These are phyloP conservation scores for Gortyna flavago DNA, from an alignment of 2,888 invertebrate species.

Conservation along the genomic window DNA sequence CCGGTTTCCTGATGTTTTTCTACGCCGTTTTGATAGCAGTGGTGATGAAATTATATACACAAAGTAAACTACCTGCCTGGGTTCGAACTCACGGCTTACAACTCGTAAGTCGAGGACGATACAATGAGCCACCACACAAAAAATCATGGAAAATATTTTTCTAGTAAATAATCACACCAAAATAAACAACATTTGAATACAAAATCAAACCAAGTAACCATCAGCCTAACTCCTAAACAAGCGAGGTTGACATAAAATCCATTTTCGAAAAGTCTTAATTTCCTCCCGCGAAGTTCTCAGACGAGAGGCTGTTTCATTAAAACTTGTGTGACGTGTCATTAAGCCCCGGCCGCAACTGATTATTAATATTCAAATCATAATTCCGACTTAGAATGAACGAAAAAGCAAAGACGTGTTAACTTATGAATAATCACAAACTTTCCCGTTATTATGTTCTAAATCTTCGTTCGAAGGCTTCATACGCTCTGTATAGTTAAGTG, in stretches of 20 bases:
- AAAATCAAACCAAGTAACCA: constrained; percentile 43
- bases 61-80: no score
- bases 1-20: not conserved
- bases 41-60: not conserved
- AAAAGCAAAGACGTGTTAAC: constrained; percentile 85
- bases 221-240: constrained; percentile 69
- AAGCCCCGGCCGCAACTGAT: constrained; percentile 81
- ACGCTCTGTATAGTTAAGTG: constrained; percentile 48
- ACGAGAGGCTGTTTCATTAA: constrained; percentile 86
- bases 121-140: not conserved
- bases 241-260: constrained; percentile 77
- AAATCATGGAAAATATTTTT: not conserved
- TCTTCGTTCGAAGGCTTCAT: constrained; percentile 57
- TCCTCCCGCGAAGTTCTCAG: constrained; percentile 81
- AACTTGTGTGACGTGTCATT: constrained; percentile 89
- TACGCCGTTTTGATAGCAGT: not conserved
- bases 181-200: constrained; percentile 26
- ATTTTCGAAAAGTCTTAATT: constrained; percentile 82
- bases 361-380: constrained; percentile 89
- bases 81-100: no score
- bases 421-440: constrained; percentile 80
- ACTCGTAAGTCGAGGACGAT: no score
- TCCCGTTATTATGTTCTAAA: constrained; percentile 29
- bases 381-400: constrained; percentile 79
- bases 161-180: not conserved